These are phyloP conservation scores for Aromia moschata DNA, from an alignment of 2,888 invertebrate genomes.

Conservation along the genomic window DNA sequence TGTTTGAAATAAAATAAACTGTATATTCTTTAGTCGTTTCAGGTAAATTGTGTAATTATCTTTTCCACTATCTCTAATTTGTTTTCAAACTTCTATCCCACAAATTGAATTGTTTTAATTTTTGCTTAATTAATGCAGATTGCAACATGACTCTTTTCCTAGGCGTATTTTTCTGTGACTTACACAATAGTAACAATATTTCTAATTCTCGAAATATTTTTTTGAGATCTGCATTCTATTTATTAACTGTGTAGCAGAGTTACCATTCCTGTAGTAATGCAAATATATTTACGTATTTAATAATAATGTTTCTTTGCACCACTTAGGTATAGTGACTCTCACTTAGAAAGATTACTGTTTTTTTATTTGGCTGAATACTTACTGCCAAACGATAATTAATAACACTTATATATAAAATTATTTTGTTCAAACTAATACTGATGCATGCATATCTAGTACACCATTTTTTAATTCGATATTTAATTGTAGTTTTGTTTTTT, in stretches of 20 bases:
- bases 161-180: too few relatives aligned
- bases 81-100: too few relatives aligned
- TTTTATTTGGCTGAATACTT: slow-evolving; percentile 15
- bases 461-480: slow-evolving; percentile 12
- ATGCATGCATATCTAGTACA: slow-evolving; percentile 19
- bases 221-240: slow-evolving; percentile 11
- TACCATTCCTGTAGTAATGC: slow-evolving; percentile 16
- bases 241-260: slow-evolving; percentile 13
- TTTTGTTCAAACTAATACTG: slow-evolving; percentile 18
- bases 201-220: neutral
- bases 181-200: too few relatives aligned
- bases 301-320: too few relatives aligned
- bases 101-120: too few relatives aligned
- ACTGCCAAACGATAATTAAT: neutral
- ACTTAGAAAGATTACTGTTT: neutral
- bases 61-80: too few relatives aligned
- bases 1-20: too few relatives aligned
- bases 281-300: too few relatives aligned
- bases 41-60: too few relatives aligned
- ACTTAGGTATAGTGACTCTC: slow-evolving; percentile 1
- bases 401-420: slow-evolving; percentile 7
- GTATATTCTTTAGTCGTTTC: too few relatives aligned
- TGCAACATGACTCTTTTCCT: too few relatives aligned
- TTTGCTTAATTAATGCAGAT: too few relatives aligned
- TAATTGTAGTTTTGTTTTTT: slow-evolving; percentile 13